These are phyloP conservation scores for Saccopteryx leptura DNA, from an alignment of 2,113 vertebrate genomes.

Conservation along the genomic window DNA sequence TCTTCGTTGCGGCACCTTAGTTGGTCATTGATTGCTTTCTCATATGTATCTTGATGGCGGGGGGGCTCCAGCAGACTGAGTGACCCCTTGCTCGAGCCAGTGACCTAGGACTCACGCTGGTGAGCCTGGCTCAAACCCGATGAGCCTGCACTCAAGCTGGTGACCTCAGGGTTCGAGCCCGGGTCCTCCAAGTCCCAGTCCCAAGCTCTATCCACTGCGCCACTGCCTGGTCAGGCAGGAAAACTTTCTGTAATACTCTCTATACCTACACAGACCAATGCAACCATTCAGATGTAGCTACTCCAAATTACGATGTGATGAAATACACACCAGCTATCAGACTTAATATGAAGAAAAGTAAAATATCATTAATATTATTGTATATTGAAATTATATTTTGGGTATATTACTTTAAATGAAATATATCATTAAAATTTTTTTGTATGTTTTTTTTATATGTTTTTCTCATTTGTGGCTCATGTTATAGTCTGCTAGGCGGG, in stretches of 20 bases:
- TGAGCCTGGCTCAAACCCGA: too few species aligned
- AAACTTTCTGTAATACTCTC: background rate
- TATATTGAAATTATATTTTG: background rate
- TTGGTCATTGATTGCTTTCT: too few species aligned
- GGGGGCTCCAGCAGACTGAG: too few species aligned
- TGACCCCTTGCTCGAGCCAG: too few species aligned
- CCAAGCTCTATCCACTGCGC: too few species aligned
- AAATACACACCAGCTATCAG: background rate
- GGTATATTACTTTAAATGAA: background rate
- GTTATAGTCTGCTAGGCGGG: background rate
- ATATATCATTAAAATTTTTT: background rate
- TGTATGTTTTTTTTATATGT: background rate
- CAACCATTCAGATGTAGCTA: background rate
- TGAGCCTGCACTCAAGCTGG: too few species aligned
- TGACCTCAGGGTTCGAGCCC: too few species aligned
- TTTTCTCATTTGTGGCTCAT: background rate
- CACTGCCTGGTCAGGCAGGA: too few species aligned
- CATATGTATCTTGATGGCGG: too few species aligned
- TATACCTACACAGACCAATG: background rate
- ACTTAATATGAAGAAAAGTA: background rate
- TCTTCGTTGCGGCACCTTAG: too few species aligned
- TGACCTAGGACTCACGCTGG: too few species aligned
- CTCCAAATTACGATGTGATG: background rate
- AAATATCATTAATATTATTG: background rate
- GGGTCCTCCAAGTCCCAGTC: too few species aligned